Base-by-base conservation (phyloP, 2,888 invertebrate genomes). In the Dasypogon diadema region DNA sequence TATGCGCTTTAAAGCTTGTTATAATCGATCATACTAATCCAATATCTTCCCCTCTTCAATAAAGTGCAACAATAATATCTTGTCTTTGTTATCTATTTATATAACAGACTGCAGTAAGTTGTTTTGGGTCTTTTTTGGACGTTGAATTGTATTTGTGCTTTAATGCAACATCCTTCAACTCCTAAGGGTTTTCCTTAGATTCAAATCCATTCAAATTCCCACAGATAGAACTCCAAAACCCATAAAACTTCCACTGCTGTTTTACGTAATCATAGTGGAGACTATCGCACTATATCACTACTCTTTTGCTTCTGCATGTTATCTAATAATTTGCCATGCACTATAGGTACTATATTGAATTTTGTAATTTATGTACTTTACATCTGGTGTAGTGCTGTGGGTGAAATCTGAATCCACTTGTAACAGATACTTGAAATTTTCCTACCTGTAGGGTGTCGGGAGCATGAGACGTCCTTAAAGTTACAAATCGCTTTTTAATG, bases 201-300 rank as follows among this genome's bases (percentile, higher is more conserved):
- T 10, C 34, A 30, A 10, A 6, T 24, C 22, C 24, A 46, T 46
- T 24, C 65, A 24, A 65, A 34, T 30, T 58, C 16, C 30, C 8
- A n/a, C 34, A 42, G 8, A 42, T n/a, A 5, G 8, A 30, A 30
- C 8, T 30, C 3, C 30, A 3, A n/a, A 34, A 30, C 24, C 58
- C 58, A 58, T 58, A 30, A n/a, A 58, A 24, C 30, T 58, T 58
- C 16, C 6, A 63, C 37, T 6, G 2, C n/a, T 12, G 46, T 46
- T 65, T 65, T 65, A 65, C 65, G 65, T 65, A 65, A 65, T 65
- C 46, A 18, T 65, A 65, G 46, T 46, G 18, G 24, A n/a, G 48
- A 65, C 48, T 46, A 46, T 46, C 34, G 18, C 24, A 18, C 37
- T 65, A 65, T 48, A 18, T 46, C 18, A 42, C n/a, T 65, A 4